Base-by-base conservation (phyloP, 2,888 invertebrate genomes). In the Drosophila merina region DNA sequence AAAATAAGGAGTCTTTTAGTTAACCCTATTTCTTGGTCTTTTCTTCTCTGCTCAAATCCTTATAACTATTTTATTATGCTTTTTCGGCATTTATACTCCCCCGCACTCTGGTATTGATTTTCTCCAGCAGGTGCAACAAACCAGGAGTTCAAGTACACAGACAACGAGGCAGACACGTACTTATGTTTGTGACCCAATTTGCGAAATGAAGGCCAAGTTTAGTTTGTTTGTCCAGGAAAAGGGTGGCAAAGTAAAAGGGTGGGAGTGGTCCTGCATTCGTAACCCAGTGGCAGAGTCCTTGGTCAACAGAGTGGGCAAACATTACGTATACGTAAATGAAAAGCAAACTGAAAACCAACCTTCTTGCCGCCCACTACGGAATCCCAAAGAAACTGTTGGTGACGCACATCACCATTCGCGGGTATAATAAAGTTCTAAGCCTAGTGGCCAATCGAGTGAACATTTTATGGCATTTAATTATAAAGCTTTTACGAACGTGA, bases 191-290 rank as follows among this genome's bases (percentile, higher is more conserved):
- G 83, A 83, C 83, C 83, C 72, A 83, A 83, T 83, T 88, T 60
- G 33, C 54, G 40, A 20, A 74, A 26, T 58, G 88, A 88, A 84
- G 88, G 83, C 88, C 83, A 84, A 88, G 88, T 88, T 86, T 86
- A 77, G 71, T 59, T 69, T 58, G 72, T 68, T 68, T 57, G 70
- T 36, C 45, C 36, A 50, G 63, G 50, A 66, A 45, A 5, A 14
- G n/a, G 36, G n/a, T 25, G 25, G 30, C 6, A 12, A 12, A 25
- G 20, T 20, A n/a, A 14, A 14, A 12, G 28, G 33, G 2, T 44
- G 10, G 25, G 2, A 44, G 1, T 4, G 44, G 55, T 47, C 30
- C 12, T 58, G 62, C 60, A 30, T 47, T 59, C 58, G 44, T 26
- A 40, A 38, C 38, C 38, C 38, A 42, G 40, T 42, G 52, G 30